These are phyloP conservation scores for Euleptes europaea DNA, from an alignment of 2,113 vertebrate species.

Conservation along the genomic window DNA sequence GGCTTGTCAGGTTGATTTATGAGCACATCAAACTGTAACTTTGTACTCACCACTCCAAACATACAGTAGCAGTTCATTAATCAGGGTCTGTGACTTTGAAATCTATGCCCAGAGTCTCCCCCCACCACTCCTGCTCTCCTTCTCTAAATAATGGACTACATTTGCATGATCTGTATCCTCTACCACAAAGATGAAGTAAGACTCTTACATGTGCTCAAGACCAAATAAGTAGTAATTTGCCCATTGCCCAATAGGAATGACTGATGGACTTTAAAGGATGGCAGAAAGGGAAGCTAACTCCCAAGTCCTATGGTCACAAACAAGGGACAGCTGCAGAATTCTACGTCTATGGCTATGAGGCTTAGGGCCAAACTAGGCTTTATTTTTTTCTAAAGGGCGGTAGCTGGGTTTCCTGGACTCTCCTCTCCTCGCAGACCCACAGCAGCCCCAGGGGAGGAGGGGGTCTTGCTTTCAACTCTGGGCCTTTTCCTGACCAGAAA, in stretches of 20 bases:
- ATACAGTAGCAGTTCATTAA: constrained; percentile 88
- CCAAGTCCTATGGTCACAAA: constrained; percentile 63
- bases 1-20: constrained; percentile 97
- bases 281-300: constrained; percentile 50
- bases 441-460: too few species aligned
- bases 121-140: constrained; percentile 17
- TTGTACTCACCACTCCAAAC: constrained; percentile 84
- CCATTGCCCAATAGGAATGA: constrained; percentile 66
- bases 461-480: too few species aligned
- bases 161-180: constrained; percentile 79
- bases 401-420: too few species aligned
- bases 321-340: constrained; percentile 53
- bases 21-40: constrained; percentile 86
- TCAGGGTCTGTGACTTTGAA: constrained; percentile 85
- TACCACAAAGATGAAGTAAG: constrained; percentile 69
- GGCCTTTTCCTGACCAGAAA: too few species aligned
- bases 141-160: constrained; percentile 71
- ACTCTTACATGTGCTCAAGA: constrained; percentile 56
- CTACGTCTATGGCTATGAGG: constrained; percentile 57
- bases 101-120: constrained; percentile 70
- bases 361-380: constrained; percentile 17
- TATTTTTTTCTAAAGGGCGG: too few species aligned
- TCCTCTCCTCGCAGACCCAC: too few species aligned
- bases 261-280: constrained; percentile 69
- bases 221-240: constrained; percentile 72